Percentiles rank a stretch among this genome's conserved stretches.
Evolutionary conservation across 2,888 invertebrate species (phyloP).

Genomic region (Marasmarcha lunaedactyla): DNA sequence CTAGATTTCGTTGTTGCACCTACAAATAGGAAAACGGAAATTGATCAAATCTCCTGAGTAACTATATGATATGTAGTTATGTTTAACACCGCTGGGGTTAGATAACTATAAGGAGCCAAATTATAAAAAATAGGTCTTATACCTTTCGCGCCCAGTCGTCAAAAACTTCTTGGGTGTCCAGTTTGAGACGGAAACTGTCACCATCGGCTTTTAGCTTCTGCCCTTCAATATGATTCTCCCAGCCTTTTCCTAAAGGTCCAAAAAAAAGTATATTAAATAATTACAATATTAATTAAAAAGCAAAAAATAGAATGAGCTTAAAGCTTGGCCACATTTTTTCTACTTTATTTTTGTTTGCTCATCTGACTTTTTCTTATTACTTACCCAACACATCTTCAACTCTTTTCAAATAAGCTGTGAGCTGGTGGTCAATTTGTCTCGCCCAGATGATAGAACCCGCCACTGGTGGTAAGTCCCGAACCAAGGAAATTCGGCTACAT

Average conservation of each 20-base stretch:
- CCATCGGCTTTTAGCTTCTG: constrained; percentile 97
- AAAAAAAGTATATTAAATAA: too few species aligned
- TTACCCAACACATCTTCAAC: constrained; percentile 97
- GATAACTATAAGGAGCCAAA: too few species aligned
- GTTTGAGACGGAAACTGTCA: constrained; percentile 95
- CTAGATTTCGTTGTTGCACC: constrained; percentile 93
- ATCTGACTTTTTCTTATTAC: too few species aligned
- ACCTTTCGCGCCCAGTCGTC: constrained; percentile 96
- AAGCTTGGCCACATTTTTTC: too few species aligned
- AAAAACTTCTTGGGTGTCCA: constrained; percentile 97
- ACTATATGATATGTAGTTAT: too few species aligned
- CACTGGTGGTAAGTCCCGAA: constrained; percentile 95
- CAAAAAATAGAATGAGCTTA: too few species aligned
- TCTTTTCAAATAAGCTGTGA: constrained; percentile 94
- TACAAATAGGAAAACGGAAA: constrained; percentile 16
- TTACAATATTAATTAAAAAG: background rate
- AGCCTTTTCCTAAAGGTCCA: constrained; percentile 85
- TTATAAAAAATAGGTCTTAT: constrained; percentile 9
- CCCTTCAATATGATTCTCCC: constrained; percentile 99
- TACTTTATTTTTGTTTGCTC: too few species aligned
- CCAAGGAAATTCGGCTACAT: constrained; percentile 90
- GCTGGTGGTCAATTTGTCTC: constrained; percentile 96
- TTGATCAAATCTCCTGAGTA: too few species aligned
- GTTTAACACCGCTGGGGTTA: too few species aligned
- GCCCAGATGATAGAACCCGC: constrained; percentile 99